Conservation (phyloP, 1,140 invertebrate genomes). For the roundworm (Caenorhabditis elegans) region WBcel235 BX284604.4:9563001-9563500, state of each 20-base stretch:
- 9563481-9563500: neutral
- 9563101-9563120: neutral
- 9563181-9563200: neutral
- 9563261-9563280: neutral
- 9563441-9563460: too few relatives aligned
- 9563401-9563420: neutral
- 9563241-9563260: neutral
- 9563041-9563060: slow-evolving; percentile 2
- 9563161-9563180: neutral
- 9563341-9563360: neutral
- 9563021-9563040: neutral
- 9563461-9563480: too few relatives aligned
- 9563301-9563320: slow-evolving; percentile 10
- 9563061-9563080: slow-evolving; percentile 22
- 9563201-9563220: neutral
- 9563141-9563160: slow-evolving; percentile 23
- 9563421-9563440: neutral
- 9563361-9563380: slow-evolving; percentile 8
- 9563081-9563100: neutral
- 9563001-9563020: slow-evolving; percentile 2
- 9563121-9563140: neutral
- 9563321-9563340: slow-evolving; percentile 12
- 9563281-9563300: neutral
- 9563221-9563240: too few relatives aligned
- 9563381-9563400: slow-evolving; percentile 27